Evolutionary conservation across 2,797 vertebrate species (phyloP).

Genomic region (Triplophysa bombifrons): DNA sequence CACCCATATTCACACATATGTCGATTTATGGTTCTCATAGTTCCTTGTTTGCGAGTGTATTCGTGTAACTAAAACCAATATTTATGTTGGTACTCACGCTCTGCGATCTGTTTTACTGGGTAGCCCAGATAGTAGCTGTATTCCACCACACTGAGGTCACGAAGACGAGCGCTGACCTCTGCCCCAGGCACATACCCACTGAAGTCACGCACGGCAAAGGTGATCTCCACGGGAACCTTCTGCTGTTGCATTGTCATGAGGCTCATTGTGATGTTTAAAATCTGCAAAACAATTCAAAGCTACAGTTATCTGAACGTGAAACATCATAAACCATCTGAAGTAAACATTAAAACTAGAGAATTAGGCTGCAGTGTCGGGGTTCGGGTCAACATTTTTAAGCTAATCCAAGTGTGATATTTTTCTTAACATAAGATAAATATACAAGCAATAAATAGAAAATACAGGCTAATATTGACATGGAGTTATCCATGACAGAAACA

Average conservation of each 20-base stretch:
- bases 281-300: conserved; percentile 71
- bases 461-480: background rate
- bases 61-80: background rate
- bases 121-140: conserved; percentile 97
- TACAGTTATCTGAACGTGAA: conserved; percentile 1
- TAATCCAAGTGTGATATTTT: background rate
- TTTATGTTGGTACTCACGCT: conserved; percentile 83
- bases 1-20: no score
- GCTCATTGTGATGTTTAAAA: conserved; percentile 86
- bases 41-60: background rate
- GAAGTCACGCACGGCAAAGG: conserved; percentile 81
- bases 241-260: conserved; percentile 65
- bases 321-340: background rate
- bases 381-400: background rate
- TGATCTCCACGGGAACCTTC: conserved; percentile 87
- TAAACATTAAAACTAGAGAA: background rate
- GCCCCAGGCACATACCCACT: conserved; percentile 84
- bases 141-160: conserved; percentile 90
- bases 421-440: no score
- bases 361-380: background rate
- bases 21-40: background rate
- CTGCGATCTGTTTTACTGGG: conserved; percentile 93
- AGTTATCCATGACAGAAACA: no score
- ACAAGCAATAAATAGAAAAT: background rate
- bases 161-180: conserved; percentile 86